Evolutionary conservation across 2,797 vertebrate species (phyloP), one percentile per base, ranked within the genome.

Genomic region (Enteromius treurensis): DNA sequence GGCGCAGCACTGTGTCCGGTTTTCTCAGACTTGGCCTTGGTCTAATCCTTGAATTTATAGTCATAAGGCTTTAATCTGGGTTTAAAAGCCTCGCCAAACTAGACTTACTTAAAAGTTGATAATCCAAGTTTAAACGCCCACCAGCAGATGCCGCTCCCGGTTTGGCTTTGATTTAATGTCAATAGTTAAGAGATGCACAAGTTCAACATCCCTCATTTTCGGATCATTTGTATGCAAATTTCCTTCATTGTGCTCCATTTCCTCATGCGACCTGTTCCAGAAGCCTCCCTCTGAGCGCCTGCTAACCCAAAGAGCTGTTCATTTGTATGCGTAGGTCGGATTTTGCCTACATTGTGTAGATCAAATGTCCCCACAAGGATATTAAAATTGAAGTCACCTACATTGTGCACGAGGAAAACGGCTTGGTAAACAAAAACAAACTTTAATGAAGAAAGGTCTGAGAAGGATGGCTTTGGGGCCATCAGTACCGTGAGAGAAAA

Each of bases 21-120:
- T 68, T 51, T 68, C 77, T 37, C 60, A 23, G 13, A 26, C 21
- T 79, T 53, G 5, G 77, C 62, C 32, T 49, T 65, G 34, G 17
- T 53, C 14, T 79, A 68, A 79, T 79, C 77, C 64, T 68, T 51
- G 47, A 68, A 53, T 79, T 79, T 79, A 19, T 32, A 53, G 62
- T 49, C 62, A 23, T 68, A 53, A 68, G 32, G 45, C 13, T 67
- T 79, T 79, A 67, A 67, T 67, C 77, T 79, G 77, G 62, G 26
- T 79, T 79, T 67, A 67, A 51, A 67, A 67, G 21, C 29, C 23
- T 23, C 26, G 19, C 42, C 42, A 67, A 79, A 51, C 45, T 65
- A 23, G 62, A 67, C 7, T 79, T 79, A 67, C 53, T 76, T 76
- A 60, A 64, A 14, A 58, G 74, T 23, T 79, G 51, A 23, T 79